These are phyloP conservation scores for Drosophila lowei DNA, from an alignment of 1,140 invertebrate species.

Conservation along the genomic window DNA sequence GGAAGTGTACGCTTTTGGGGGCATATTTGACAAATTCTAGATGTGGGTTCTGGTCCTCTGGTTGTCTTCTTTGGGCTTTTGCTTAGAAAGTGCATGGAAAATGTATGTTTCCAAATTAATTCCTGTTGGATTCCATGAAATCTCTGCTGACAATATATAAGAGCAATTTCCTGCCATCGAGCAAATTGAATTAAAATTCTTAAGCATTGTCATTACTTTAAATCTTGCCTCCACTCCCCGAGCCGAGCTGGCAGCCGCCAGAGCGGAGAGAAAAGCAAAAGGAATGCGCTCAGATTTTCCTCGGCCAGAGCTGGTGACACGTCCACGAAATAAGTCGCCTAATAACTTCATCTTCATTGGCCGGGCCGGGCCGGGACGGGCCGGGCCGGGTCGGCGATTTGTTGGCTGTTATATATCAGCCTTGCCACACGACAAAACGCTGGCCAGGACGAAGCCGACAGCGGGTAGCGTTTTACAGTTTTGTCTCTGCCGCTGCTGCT, in stretches of 20 bases:
- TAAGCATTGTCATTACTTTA: conserved; percentile 45
- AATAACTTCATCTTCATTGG: conserved; percentile 77
- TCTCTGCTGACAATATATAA: conserved; percentile 3
- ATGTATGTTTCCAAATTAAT: conserved; percentile 26
- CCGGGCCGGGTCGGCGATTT: conserved; percentile 43
- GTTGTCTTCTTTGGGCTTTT: no score
- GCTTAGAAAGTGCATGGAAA: not conserved
- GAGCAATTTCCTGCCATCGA: conserved; percentile 46
- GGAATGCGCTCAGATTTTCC: conserved; percentile 7
- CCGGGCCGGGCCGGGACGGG: conserved; percentile 3
- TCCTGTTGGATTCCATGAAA: conserved; percentile 15
- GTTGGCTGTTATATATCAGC: conserved; percentile 71
- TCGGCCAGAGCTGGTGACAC: conserved; percentile 12
- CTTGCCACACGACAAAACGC: conserved; percentile 54
- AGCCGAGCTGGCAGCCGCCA: not conserved
- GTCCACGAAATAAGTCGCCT: conserved; percentile 57
- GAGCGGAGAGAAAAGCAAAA: conserved; percentile 17
- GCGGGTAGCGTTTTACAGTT: conserved; percentile 70
- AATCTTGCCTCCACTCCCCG: conserved; percentile 33
- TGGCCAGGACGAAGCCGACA: conserved; percentile 9
- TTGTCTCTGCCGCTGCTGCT: conserved; percentile 44
- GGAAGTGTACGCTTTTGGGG: no score
- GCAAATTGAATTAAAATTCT: conserved; percentile 45
- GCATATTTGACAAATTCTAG: no score
- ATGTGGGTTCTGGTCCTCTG: no score